phyloP scores from a whole-genome alignment of 2,797 vertebrate genomes.

The Helicolenus hilgendorfi region DNA sequence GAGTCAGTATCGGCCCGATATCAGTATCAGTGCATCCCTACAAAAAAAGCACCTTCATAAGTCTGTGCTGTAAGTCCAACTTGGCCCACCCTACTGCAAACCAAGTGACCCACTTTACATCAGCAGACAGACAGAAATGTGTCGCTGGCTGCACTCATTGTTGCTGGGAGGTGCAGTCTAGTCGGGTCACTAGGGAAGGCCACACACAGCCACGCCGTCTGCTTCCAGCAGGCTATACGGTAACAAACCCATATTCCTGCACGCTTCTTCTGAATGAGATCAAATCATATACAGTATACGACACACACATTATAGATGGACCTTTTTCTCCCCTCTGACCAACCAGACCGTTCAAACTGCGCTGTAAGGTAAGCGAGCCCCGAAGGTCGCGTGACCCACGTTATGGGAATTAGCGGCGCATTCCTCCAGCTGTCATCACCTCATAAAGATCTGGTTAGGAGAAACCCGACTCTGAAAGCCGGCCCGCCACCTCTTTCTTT shows the following conservation, averaged over 20 bases:
- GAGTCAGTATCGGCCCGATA: not conserved
- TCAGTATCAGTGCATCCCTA: not conserved
- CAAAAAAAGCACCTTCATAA: not conserved
- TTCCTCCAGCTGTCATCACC: constrained; percentile 85
- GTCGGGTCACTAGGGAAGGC: constrained; percentile 32
- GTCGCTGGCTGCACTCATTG: constrained; percentile 55
- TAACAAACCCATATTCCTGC: constrained; percentile 5
- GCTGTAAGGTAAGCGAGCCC: constrained; percentile 52
- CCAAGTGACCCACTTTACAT: constrained; percentile 70
- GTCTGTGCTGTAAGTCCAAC: constrained; percentile 1
- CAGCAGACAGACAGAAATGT: constrained; percentile 74
- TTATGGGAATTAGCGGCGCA: constrained; percentile 72
- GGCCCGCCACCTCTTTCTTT: constrained; percentile 21
- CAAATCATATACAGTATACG: not conserved
- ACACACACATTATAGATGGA: not conserved
- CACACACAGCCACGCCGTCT: constrained; percentile 36
- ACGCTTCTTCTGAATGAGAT: not conserved
- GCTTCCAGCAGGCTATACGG: constrained; percentile 7
- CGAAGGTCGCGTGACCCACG: constrained; percentile 68
- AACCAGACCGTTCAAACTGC: constrained; percentile 48
- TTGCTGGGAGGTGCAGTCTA: constrained; percentile 19
- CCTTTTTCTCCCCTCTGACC: constrained; percentile 28
- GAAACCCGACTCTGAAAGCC: constrained; percentile 78
- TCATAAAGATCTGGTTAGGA: constrained; percentile 70
- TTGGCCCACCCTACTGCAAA: constrained; percentile 37